Percentiles rank a stretch among this genome's conserved stretches.
phyloP scores from a whole-genome alignment of 35 echinoderm and acorn worm species.

The Heliocidaris erythrogramma region DNA sequence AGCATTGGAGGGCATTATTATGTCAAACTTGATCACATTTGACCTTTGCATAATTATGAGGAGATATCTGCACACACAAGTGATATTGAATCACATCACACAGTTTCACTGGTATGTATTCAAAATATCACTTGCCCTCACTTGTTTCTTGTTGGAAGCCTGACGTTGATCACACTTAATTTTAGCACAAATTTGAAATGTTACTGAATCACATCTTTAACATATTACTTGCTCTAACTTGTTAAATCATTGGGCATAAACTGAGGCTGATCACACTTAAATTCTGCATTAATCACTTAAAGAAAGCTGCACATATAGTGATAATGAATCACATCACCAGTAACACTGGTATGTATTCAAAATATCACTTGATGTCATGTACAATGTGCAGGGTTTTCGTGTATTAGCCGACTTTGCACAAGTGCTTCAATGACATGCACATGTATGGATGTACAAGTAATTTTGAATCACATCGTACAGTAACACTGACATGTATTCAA shows the following conservation, averaged over 20 bases:
- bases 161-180: neutral
- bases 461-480: slow-evolving; percentile 36
- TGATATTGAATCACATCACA: neutral
- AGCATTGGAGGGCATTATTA: neutral
- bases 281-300: neutral
- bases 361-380: neutral
- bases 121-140: neutral
- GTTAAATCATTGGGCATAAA: neutral
- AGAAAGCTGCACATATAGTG: neutral
- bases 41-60: neutral
- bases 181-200: neutral
- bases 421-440: neutral
- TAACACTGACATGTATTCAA: slow-evolving; percentile 31
- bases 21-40: neutral
- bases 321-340: neutral
- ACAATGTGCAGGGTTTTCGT: neutral
- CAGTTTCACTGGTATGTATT: slow-evolving; percentile 17
- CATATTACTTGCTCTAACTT: neutral
- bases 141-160: neutral
- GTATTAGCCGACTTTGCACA: neutral
- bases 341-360: neutral
- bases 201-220: neutral
- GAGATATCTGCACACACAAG: neutral
- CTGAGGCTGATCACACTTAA: neutral
- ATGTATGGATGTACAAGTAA: neutral